Percentiles rank a stretch among this genome's conserved stretches.
Evolutionary conservation across 2,797 vertebrate genomes (phyloP).

Genomic region (Acomys russatus): DNA sequence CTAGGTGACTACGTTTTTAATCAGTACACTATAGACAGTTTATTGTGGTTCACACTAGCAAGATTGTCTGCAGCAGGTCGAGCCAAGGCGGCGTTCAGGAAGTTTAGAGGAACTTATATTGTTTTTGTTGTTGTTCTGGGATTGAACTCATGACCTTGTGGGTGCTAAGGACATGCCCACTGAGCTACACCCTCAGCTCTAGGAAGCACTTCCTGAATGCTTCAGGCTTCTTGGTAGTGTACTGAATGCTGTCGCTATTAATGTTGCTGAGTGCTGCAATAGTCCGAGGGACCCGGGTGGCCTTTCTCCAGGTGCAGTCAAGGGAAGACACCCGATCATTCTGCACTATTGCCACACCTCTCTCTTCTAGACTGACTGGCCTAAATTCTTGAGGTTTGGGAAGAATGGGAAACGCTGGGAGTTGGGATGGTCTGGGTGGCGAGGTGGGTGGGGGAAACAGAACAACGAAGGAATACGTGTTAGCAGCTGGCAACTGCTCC

Average conservation of each 20-base stretch:
- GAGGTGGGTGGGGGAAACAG: constrained; percentile 56
- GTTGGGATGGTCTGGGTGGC: not conserved
- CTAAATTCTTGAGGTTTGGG: constrained; percentile 78
- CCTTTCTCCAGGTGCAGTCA: not conserved
- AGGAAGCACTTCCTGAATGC: not conserved
- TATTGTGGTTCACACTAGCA: not conserved
- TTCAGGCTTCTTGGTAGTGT: not conserved
- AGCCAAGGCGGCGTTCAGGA: not conserved
- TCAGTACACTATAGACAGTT: not conserved
- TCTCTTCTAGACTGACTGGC: constrained; percentile 29
- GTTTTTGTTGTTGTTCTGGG: not conserved
- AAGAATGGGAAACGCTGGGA: constrained; percentile 27
- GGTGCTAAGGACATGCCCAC: not conserved
- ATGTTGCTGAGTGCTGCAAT: not conserved
- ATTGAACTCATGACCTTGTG: not conserved
- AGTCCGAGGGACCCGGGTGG: not conserved
- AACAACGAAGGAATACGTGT: constrained; percentile 70
- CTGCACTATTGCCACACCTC: not conserved
- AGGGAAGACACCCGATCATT: not conserved
- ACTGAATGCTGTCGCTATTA: not conserved
- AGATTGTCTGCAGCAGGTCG: not conserved
- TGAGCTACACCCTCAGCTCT: not conserved
- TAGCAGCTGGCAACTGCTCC: constrained; percentile 52
- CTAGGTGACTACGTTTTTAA: not conserved
- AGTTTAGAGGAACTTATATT: not conserved